phyloP scores from a whole-genome alignment of 2,888 invertebrate genomes.

The Myopa testacea region DNA sequence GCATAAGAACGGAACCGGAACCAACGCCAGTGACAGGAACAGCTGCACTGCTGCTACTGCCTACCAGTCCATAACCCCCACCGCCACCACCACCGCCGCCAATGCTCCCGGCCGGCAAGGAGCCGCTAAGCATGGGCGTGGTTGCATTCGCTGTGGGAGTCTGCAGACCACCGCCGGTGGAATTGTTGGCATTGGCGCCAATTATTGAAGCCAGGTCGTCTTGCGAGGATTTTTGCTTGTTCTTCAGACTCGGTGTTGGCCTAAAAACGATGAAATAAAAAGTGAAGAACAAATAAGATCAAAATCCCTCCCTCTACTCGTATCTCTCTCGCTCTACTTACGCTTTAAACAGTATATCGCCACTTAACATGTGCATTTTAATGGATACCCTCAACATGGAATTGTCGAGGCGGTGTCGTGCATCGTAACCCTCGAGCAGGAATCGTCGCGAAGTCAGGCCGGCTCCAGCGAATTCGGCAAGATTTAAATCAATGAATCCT shows the following conservation, averaged over 20 bases:
- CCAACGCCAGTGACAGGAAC: constrained; percentile 53
- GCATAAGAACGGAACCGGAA: constrained; percentile 52
- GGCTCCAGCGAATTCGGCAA: constrained; percentile 96
- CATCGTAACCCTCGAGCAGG: constrained; percentile 95
- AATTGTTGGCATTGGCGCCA: constrained; percentile 37
- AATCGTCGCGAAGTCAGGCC: constrained; percentile 88
- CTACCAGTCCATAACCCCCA: constrained; percentile 16
- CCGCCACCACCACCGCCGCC: constrained; percentile 34
- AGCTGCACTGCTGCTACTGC: constrained; percentile 37
- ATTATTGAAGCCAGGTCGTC: constrained; percentile 63
- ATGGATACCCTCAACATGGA: constrained; percentile 92
- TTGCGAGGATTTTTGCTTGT: constrained; percentile 70
- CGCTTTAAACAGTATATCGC: constrained; percentile 98
- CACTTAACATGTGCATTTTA: constrained; percentile 93
- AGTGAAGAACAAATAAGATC: not conserved
- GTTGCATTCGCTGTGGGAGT: constrained; percentile 61
- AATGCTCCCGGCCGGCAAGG: constrained; percentile 49
- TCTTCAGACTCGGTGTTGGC: constrained; percentile 75
- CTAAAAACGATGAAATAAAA: constrained; percentile 61
- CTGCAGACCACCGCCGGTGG: constrained; percentile 60
- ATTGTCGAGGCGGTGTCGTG: constrained; percentile 93
- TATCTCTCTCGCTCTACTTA: constrained; percentile 71
- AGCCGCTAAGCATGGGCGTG: constrained; percentile 54
- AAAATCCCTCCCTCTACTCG: not conserved
- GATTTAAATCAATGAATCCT: constrained; percentile 96